Evolutionary conservation across 1,140 invertebrate genomes (phyloP), one percentile per base, ranked within the genome.

Genomic region (Samia ricini): DNA sequence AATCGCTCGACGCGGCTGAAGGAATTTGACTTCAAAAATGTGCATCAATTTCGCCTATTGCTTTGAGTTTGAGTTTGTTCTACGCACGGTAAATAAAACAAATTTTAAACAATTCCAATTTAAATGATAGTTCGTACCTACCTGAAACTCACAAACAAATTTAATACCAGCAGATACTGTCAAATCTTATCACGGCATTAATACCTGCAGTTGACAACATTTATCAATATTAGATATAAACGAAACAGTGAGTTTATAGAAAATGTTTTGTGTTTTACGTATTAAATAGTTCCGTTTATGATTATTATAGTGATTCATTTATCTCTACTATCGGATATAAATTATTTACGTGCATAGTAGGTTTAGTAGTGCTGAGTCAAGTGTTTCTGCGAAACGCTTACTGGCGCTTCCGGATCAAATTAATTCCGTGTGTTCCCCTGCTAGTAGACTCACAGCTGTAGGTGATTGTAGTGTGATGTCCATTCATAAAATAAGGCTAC

Each of bases 401-500:
- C 70, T 65, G 72, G 62, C 71, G 71, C 65, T 69, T 73, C 71
- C 66, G 61, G 77, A 61, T 74, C 69, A 66, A 78, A 79, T 74
- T 76, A 63, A 74, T 64, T 66, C 68, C 36, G 60, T 69, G 61
- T 59, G 64, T 67, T 59, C 29, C 23, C 52, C 49, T 22, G 22
- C 68, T 80, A 84, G 76, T 81, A 81, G 54, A 36, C 22, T 61
- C 61, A 72, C 74, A 70, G 4, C 69, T 61, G 60, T 61, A 57
- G 56, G 69, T 68, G 72, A 69, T 69, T 71, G 67, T 78, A 82
- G 66, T 67, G 67, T 51, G 56, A 51, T 56, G 59, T 81, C 82
- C 85, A 88, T 88, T 88, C 83, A 88, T 81, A 86, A 83, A 64
- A 63, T 57, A 8, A 59, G 72, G 36, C 66, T 68, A 82, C 57